Percentiles rank a stretch among this genome's conserved stretches.
Conservation (phyloP, 2,113 vertebrate species). For the Sorex araneus region DNA sequence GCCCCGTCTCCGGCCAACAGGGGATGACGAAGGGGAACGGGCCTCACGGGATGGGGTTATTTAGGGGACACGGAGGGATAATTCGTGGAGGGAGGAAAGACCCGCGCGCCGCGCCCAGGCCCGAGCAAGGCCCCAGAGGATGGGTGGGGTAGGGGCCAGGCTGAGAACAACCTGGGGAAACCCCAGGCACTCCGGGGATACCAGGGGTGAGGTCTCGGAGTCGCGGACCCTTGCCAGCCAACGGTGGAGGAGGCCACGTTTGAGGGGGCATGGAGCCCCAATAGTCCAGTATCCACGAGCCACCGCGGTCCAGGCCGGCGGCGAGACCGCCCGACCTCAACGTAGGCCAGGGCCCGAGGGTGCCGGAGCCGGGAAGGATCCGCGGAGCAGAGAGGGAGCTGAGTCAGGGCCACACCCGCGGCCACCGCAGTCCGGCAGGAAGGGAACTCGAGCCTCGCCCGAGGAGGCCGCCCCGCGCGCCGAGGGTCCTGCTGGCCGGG, state of each 20-base stretch:
- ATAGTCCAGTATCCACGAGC: background rate
- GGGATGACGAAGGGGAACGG: too few species aligned
- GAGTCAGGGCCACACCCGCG: background rate
- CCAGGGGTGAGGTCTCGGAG: rapidly evolving
- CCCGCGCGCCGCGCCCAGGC: background rate
- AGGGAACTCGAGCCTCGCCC: background rate
- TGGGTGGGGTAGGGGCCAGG: too few species aligned
- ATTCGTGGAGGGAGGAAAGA: background rate
- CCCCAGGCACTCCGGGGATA: background rate
- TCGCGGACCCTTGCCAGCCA: background rate
- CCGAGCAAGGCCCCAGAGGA: background rate
- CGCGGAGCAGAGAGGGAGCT: background rate
- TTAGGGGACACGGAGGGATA: background rate
- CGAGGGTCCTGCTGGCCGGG: too few species aligned
- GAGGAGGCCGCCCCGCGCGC: background rate
- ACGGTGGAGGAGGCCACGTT: background rate
- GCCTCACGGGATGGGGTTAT: background rate
- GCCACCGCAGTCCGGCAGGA: background rate
- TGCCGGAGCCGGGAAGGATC: background rate
- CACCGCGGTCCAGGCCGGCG: too few species aligned
- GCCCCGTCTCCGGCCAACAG: background rate
- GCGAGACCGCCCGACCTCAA: background rate
- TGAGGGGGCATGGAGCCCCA: background rate
- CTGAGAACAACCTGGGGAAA: background rate
- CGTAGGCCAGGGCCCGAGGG: rapidly evolving